Conservation (phyloP, 1,140 invertebrate species). For the Drosophila athabasca region DNA sequence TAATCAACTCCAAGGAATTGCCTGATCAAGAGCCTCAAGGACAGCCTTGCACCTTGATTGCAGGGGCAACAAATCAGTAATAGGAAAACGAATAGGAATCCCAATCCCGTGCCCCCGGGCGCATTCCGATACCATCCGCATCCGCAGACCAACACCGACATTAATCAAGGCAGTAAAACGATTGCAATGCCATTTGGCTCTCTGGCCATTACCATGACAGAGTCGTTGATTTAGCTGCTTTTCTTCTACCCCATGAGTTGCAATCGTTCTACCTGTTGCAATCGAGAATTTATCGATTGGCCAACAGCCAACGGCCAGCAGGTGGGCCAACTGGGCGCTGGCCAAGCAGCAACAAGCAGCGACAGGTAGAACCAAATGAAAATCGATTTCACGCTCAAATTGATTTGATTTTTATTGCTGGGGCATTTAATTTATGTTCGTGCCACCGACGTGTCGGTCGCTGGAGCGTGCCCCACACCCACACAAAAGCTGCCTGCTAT, state of each 20-base stretch:
- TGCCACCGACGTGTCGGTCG: neutral
- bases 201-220: slow-evolving; percentile 48
- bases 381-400: slow-evolving; percentile 80
- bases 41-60: slow-evolving; percentile 47
- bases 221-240: slow-evolving; percentile 61
- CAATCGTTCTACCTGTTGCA: slow-evolving; percentile 62
- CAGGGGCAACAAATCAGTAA: slow-evolving; percentile 4
- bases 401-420: slow-evolving; percentile 76
- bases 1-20: neutral
- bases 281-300: slow-evolving; percentile 66
- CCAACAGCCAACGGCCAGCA: neutral
- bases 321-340: too few species aligned
- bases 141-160: slow-evolving; percentile 17
- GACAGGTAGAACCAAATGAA: slow-evolving; percentile 49
- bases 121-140: slow-evolving; percentile 6
- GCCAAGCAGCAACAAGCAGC: slow-evolving; percentile 23
- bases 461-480: too few species aligned
- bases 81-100: neutral
- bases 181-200: slow-evolving; percentile 50
- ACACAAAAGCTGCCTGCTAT: slow-evolving; percentile 45
- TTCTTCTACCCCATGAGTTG: slow-evolving; percentile 10
- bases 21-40: neutral
- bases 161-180: slow-evolving; percentile 64
- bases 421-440: slow-evolving; percentile 76
- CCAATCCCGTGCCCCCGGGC: slow-evolving; percentile 13